These are phyloP conservation scores for Odontocolon sp. DNA, from an alignment of 2,888 invertebrate species.

Conservation along the genomic window DNA sequence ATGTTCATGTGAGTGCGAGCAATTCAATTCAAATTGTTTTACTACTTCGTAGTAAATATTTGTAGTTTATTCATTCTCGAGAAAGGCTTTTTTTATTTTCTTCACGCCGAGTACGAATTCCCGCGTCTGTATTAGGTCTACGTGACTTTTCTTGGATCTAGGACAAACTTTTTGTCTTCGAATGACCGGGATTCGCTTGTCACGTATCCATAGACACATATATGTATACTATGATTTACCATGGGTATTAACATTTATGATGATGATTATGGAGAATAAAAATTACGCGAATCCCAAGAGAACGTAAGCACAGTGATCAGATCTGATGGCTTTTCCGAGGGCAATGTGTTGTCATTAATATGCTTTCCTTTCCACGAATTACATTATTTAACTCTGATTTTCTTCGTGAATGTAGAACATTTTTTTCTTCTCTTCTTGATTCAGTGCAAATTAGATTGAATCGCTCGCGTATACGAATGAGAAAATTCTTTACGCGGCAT, in stretches of 20 bases:
- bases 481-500: no score
- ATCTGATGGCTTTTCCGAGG: conserved; percentile 5
- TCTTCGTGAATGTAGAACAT: conserved; percentile 26
- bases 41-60: neutral
- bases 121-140: neutral
- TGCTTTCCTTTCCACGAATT: conserved; percentile 9
- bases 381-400: conserved; percentile 45
- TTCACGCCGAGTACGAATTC: neutral
- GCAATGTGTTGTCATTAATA: neutral
- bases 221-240: neutral
- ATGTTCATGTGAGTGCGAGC: no score
- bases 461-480: neutral
- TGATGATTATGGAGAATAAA: neutral
- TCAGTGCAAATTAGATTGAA: conserved; percentile 8
- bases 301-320: neutral
- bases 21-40: no score
- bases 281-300: conserved; percentile 14
- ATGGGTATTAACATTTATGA: conserved; percentile 42
- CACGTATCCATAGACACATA: neutral
- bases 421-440: neutral
- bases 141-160: conserved; percentile 41
- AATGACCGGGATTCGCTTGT: conserved; percentile 48
- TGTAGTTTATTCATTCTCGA: neutral
- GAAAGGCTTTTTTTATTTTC: neutral
- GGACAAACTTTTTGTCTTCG: conserved; percentile 17